These are phyloP conservation scores for Molossus alvarezi DNA, from an alignment of 2,797 vertebrate species.

Conservation along the genomic window DNA sequence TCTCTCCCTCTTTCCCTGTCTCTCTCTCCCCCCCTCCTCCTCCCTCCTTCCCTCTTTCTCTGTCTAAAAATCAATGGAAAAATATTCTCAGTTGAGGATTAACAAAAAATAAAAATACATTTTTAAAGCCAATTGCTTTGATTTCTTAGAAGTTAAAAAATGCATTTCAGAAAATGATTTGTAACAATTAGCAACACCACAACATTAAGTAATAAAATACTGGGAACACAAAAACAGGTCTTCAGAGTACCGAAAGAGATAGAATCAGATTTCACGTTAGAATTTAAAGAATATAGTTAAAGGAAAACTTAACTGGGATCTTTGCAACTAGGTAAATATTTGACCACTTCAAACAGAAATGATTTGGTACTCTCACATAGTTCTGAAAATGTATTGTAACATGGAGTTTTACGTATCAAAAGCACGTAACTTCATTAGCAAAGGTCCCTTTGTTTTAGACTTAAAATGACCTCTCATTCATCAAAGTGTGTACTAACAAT, in stretches of 20 bases:
- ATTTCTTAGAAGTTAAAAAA: slow-evolving; percentile 70
- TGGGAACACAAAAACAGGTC: slow-evolving; percentile 63
- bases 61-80: neutral
- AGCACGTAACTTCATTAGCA: slow-evolving; percentile 81
- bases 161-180: slow-evolving; percentile 50
- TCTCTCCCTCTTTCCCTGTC: neutral
- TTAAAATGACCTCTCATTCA: slow-evolving; percentile 64
- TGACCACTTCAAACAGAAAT: slow-evolving; percentile 67
- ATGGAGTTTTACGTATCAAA: slow-evolving; percentile 74
- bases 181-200: slow-evolving; percentile 57
- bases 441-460: slow-evolving; percentile 82
- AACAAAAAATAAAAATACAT: too few relatives aligned
- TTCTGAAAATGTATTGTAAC: slow-evolving; percentile 70
- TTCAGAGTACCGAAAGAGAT: slow-evolving; percentile 58
- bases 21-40: neutral
- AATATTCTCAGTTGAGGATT: too few relatives aligned
- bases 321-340: slow-evolving; percentile 75
- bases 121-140: neutral
- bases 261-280: slow-evolving; percentile 80
- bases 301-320: slow-evolving; percentile 74
- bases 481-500: slow-evolving; percentile 63
- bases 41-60: neutral
- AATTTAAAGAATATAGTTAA: slow-evolving; percentile 81
- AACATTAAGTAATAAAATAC: slow-evolving; percentile 57
- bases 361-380: neutral